Evolutionary conservation across 2,888 invertebrate species (phyloP).

Genomic region (Drosophila suboccidentalis): DNA sequence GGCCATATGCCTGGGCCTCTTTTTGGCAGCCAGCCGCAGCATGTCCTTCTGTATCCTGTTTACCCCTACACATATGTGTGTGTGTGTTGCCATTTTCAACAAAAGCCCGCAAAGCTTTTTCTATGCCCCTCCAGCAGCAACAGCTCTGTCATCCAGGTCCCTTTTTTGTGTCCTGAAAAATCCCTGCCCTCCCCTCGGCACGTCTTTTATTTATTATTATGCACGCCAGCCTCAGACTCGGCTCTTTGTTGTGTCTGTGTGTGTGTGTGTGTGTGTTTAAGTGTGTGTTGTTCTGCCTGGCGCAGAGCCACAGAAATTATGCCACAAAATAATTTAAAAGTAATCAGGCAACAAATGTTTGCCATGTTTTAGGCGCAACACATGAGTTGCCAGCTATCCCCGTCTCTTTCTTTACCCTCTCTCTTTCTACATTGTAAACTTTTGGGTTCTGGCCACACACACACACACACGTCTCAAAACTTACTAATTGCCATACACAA

Average conservation of each 20-base stretch:
- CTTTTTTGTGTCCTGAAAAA: slow-evolving; percentile 38
- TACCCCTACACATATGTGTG: slow-evolving; percentile 13
- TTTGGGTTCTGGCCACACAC: slow-evolving; percentile 51
- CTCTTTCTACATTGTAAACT: slow-evolving; percentile 41
- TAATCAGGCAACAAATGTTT: slow-evolving; percentile 83
- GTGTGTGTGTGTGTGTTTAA: slow-evolving; percentile 6
- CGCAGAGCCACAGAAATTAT: slow-evolving; percentile 80
- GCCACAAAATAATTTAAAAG: slow-evolving; percentile 85
- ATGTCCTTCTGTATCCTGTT: slow-evolving; percentile 45
- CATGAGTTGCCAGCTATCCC: slow-evolving; percentile 50
- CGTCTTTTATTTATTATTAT: slow-evolving; percentile 81
- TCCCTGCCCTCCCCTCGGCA: slow-evolving; percentile 11
- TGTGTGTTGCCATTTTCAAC: slow-evolving; percentile 56
- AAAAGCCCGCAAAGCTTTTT: slow-evolving; percentile 65
- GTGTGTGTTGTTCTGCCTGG: slow-evolving; percentile 26
- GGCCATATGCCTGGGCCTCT: slow-evolving; percentile 41
- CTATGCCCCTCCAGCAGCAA: slow-evolving; percentile 44
- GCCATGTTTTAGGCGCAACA: slow-evolving; percentile 71
- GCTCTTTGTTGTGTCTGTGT: slow-evolving; percentile 28
- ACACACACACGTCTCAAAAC: slow-evolving; percentile 29
- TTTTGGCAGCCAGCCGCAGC: slow-evolving; percentile 42
- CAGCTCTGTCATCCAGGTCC: slow-evolving; percentile 60
- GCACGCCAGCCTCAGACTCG: slow-evolving; percentile 57
- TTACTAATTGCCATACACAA: slow-evolving; percentile 74
- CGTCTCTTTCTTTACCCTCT: not conserved